Evolutionary conservation across 1,140 invertebrate species (phyloP), one percentile per base, ranked within the genome.

Genomic region (Lysiphlebus fabarum): DNA sequence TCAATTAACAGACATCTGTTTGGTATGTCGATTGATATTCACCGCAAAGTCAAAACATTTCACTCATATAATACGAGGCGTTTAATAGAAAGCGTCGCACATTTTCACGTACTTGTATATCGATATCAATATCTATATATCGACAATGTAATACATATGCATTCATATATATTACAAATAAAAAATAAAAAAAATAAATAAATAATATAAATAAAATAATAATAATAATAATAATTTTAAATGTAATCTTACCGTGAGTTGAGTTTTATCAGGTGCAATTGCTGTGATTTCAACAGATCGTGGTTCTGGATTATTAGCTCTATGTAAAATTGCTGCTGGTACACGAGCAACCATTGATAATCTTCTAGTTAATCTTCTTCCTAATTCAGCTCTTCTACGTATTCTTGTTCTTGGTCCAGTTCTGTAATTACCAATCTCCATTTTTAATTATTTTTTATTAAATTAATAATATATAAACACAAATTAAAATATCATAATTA

Each of bases 211-310:
- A n/a, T n/a, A n/a, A n/a, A n/a, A n/a, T n/a, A n/a, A n/a, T n/a
- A 9, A 7, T 49, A 6, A 6, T 44, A 5, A n/a, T 5, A 6
- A n/a, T n/a, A 5, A 44, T 40, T 40, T 6, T 45, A 11, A 45
- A 45, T 5, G 14, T 12, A n/a, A 45, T 14, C 79, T 80, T 53
- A 82, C 81, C 62, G 76, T 74, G 44, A 81, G 70, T 60, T 82
- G 81, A 11, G 76, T 77, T 65, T 82, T 82, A 65, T 82, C 81
- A 10, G 81, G 81, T 5, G 77, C 81, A 50, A 82, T 82, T 10
- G 79, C 75, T 6, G 78, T 82, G 41, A 82, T 77, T 59, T 82
- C 80, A 57, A 82, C 65, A 36, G 72, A 48, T 44, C 67, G 65
- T 5, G 67, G 71, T 33, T 75, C 72, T 43, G 73, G 70, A 7